Evolutionary conservation across 1,140 invertebrate species (phyloP), one percentile per base, ranked within the genome.

Genomic region (Leptinotarsa defecta): DNA sequence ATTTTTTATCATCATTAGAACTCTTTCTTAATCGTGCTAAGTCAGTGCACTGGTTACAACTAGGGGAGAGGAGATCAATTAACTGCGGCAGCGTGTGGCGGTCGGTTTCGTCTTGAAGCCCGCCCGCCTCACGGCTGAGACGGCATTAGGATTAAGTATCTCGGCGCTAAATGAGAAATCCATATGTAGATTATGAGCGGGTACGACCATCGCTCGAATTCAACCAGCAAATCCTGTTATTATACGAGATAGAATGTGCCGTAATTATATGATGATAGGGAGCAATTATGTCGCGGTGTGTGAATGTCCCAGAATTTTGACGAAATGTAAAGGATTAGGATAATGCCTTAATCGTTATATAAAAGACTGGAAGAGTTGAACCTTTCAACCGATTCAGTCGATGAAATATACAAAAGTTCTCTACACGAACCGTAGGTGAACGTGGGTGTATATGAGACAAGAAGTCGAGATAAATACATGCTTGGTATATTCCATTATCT

Each of bases 171-270:
- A 82, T 81, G 80, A 80, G 79, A 80, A 83, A 83, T 83, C 81
- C 81, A 83, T 83, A 83, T 83, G 79, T 81, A 83, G 80, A 83
- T 81, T 82, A 81, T 83, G 77, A 77, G 70, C 74, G 77, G 74
- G 74, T 78, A 75, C 78, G 48, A 73, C 75, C 75, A 75, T 74
- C 63, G 68, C 76, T 73, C 63, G 22, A 63, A 73, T 73, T 73
- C 64, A 67, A 65, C 72, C 70, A 52, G 57, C 70, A 71, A 71
- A 71, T 71, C 70, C 70, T 61, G 70, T 71, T 71, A 71, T 71
- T 71, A 71, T 71, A 71, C 57, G n/a, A 62, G 70, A 57, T 71
- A 71, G 57, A 71, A 71, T 62, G 70, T 24, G 49, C 22, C 20
- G 48, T 71, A 71, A 71, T 71, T 71, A 71, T 71, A 71, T 71